Evolutionary conservation across 2,888 invertebrate genomes (phyloP).

Genomic region (Phaedon cochleariae): DNA sequence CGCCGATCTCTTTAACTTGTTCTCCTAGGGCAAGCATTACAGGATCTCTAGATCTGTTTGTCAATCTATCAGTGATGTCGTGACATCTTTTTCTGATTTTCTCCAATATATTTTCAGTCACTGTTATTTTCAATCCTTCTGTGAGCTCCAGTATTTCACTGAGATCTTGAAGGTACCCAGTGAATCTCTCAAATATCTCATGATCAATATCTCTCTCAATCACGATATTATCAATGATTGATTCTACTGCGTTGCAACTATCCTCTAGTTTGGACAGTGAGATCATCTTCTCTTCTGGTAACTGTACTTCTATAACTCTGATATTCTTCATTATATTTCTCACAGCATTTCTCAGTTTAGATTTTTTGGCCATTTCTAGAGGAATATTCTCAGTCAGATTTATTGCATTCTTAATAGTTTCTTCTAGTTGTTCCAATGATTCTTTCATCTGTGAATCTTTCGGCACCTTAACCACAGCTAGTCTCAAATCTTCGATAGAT

Average conservation of each 20-base stretch:
- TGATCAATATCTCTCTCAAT: slow-evolving; percentile 25
- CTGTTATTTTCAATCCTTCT: slow-evolving; percentile 9
- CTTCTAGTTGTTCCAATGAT: slow-evolving; percentile 56
- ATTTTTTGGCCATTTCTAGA: slow-evolving; percentile 40
- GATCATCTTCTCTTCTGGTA: slow-evolving; percentile 18
- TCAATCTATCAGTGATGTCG: slow-evolving; percentile 12
- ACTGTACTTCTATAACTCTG: slow-evolving; percentile 28
- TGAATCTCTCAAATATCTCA: slow-evolving; percentile 22
- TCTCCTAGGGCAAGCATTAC: slow-evolving; percentile 32
- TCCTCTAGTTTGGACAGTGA: slow-evolving; percentile 20
- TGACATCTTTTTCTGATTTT: slow-evolving; percentile 2
- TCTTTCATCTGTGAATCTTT: slow-evolving; percentile 53
- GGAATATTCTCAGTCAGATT: slow-evolving; percentile 58
- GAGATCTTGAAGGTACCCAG: slow-evolving; percentile 23
- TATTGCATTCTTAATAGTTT: slow-evolving; percentile 58
- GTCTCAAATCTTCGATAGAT: slow-evolving; percentile 54
- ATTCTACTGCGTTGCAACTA: slow-evolving; percentile 18
- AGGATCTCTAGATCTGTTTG: slow-evolving; percentile 33
- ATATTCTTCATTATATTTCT: slow-evolving; percentile 29
- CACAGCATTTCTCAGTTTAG: slow-evolving; percentile 33
- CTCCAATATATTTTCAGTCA: slow-evolving; percentile 17
- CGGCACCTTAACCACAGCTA: slow-evolving; percentile 54
- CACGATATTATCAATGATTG: not conserved
- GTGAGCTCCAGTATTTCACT: slow-evolving; percentile 21
- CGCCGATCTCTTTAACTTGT: slow-evolving; percentile 32